Evolutionary conservation across 2,888 invertebrate species (phyloP).

Genomic region (Ochlodes sylvanus): DNA sequence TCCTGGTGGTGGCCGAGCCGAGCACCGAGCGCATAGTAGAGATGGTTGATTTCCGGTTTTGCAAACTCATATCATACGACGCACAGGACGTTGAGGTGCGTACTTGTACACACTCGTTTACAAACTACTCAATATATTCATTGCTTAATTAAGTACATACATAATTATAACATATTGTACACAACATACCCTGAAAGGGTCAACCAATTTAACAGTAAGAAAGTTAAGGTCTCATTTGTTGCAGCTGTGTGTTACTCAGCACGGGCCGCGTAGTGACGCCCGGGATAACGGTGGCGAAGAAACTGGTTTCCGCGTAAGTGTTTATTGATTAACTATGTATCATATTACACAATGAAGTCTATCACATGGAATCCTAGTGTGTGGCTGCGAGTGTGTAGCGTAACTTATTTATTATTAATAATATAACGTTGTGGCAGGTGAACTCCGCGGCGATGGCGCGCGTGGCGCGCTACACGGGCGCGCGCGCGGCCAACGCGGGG

Average conservation of each 20-base stretch:
- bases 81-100: constrained; percentile 65
- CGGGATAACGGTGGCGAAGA: background rate
- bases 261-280: constrained; percentile 40
- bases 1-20: constrained; percentile 65
- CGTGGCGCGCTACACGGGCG: constrained; percentile 74
- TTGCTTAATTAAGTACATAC: no score
- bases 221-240: constrained; percentile 20
- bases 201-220: no score
- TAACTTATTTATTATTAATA: no score
- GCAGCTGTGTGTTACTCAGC: constrained; percentile 58
- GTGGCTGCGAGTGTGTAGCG: no score
- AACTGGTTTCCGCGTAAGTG: background rate
- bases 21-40: constrained; percentile 68
- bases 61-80: constrained; percentile 57
- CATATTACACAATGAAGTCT: no score
- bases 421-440: constrained; percentile 49
- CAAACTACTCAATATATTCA: no score
- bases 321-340: background rate
- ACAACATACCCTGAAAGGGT: no score
- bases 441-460: constrained; percentile 72
- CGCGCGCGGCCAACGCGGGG: constrained; percentile 41
- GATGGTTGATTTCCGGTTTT: constrained; percentile 68
- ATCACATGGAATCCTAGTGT: no score
- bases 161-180: no score
- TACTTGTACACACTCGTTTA: constrained; percentile 18